phyloP scores from a whole-genome alignment of 37 sponge, comb jelly and placozoan species.

The Spongilla lacustris region DNA sequence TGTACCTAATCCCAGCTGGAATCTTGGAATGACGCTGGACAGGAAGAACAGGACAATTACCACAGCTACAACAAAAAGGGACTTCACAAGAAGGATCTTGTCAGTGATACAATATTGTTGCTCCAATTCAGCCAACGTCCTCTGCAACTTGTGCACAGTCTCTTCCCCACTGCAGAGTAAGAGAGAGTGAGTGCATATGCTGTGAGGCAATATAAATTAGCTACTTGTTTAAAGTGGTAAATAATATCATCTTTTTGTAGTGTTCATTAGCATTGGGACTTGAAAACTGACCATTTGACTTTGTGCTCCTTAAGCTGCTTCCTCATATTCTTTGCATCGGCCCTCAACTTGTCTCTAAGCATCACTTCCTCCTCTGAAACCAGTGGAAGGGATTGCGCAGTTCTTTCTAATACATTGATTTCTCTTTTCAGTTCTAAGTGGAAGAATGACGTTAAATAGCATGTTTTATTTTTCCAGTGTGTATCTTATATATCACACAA shows the following conservation, averaged over 20 bases:
- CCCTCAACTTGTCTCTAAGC: constrained; percentile 63
- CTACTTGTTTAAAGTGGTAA: no score
- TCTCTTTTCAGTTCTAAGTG: constrained; percentile 87
- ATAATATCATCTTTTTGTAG: no score
- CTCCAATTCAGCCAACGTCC: constrained; percentile 75
- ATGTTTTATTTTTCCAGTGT: no score
- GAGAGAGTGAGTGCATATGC: no score
- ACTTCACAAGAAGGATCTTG: constrained; percentile 75
- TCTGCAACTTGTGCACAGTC: constrained; percentile 57
- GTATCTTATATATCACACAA: no score
- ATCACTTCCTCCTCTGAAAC: constrained; percentile 89
- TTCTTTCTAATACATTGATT: constrained; percentile 87
- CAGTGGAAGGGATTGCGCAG: constrained; percentile 72
- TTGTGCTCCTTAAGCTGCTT: constrained; percentile 54
- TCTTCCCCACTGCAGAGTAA: constrained; percentile 7
- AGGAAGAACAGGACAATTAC: constrained; percentile 91
- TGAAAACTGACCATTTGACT: constrained; percentile 9
- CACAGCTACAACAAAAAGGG: constrained; percentile 70
- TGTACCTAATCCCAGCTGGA: constrained; percentile 83
- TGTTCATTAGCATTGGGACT: background rate
- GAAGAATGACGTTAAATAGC: no score
- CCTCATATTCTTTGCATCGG: constrained; percentile 79
- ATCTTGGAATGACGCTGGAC: constrained; percentile 51
- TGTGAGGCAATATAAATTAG: no score
- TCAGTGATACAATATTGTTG: constrained; percentile 88